These are phyloP conservation scores for Monodelphis domestica DNA, from an alignment of 2,797 vertebrate species.

Conservation along the genomic window DNA sequence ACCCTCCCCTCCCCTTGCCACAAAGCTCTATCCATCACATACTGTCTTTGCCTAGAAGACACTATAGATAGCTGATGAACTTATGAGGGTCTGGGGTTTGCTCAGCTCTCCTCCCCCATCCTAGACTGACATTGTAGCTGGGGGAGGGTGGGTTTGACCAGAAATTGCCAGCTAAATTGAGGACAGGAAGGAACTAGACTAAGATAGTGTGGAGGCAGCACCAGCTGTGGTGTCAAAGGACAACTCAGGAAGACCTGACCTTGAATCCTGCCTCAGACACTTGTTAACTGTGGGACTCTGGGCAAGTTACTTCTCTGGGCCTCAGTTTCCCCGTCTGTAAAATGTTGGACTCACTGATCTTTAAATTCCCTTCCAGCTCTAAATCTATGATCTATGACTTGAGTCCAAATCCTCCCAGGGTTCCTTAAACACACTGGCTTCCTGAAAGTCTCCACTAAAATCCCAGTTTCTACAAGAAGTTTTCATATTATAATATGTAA, in stretches of 20 bases:
- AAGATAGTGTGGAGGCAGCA: neutral
- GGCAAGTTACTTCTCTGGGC: neutral
- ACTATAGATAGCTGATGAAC: neutral
- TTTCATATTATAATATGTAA: too few species aligned
- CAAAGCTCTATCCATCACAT: neutral
- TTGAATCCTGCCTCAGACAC: neutral
- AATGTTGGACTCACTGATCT: neutral
- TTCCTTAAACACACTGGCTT: neutral
- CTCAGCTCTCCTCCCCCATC: neutral
- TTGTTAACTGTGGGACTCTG: neutral
- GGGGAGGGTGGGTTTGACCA: neutral
- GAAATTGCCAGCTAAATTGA: neutral
- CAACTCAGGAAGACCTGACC: neutral
- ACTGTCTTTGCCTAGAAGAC: neutral
- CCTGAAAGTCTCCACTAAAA: neutral
- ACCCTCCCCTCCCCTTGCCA: fast-evolving
- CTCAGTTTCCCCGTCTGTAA: neutral
- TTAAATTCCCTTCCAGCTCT: neutral
- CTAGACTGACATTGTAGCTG: neutral
- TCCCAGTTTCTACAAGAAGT: neutral
- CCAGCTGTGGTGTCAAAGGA: neutral
- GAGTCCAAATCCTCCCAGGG: neutral
- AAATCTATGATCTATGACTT: neutral
- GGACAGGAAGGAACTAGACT: neutral
- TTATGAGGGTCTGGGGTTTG: neutral